These are phyloP conservation scores for Mormyrus proboscirostris DNA, from an alignment of 2,797 vertebrate species.

Conservation along the genomic window DNA sequence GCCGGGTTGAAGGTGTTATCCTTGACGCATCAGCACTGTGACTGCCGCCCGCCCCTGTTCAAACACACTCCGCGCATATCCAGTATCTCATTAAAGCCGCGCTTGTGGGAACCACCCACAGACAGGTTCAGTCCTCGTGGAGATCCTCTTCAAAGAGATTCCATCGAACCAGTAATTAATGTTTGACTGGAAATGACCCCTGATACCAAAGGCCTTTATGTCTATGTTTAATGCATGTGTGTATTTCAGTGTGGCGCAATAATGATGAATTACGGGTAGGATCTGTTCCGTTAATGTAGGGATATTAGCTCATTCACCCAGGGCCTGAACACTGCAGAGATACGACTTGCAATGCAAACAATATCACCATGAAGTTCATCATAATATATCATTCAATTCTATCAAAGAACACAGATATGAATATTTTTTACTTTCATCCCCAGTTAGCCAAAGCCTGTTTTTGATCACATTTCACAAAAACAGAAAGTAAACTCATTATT, in stretches of 20 bases:
- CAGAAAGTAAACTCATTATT: not conserved
- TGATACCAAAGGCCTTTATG: slow-evolving; percentile 17
- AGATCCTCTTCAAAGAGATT: slow-evolving; percentile 39
- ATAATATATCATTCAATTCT: not conserved
- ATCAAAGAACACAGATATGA: not conserved
- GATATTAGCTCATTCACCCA: not conserved
- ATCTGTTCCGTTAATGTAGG: not conserved
- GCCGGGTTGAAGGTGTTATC: slow-evolving; percentile 75
- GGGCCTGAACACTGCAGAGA: not conserved
- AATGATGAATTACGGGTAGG: not conserved
- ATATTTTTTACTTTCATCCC: not conserved
- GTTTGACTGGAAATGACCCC: slow-evolving; percentile 25
- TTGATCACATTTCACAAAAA: not conserved
- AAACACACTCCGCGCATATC: slow-evolving; percentile 70
- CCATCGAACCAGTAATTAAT: slow-evolving; percentile 50
- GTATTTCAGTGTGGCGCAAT: not conserved
- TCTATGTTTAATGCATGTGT: slow-evolving; percentile 3
- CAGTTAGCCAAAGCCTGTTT: not conserved
- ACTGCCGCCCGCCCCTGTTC: slow-evolving; percentile 71
- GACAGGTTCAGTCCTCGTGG: slow-evolving; percentile 38
- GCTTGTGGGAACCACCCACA: slow-evolving; percentile 51
- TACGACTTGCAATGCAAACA: not conserved
- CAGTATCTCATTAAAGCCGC: slow-evolving; percentile 72
- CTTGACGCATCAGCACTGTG: slow-evolving; percentile 86
- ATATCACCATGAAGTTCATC: not conserved